Evolutionary conservation across 1,140 invertebrate genomes (phyloP), one percentile per base, ranked within the genome.

Genomic region (Zaprionus camerounensis): DNA sequence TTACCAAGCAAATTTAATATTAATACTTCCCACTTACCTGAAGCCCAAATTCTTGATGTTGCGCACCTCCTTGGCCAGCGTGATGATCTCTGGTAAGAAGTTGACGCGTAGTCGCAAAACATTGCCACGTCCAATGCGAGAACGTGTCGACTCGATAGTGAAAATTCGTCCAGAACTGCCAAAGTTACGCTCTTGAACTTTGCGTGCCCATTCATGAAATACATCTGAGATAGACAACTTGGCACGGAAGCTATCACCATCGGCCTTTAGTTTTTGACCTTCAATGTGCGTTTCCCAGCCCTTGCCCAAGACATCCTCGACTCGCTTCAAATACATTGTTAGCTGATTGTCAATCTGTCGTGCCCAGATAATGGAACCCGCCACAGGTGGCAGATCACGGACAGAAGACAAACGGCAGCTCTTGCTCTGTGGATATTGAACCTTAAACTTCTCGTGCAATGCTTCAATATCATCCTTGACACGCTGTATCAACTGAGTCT

Each of bases 231-330:
- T 99, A 81, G 99, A 98, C 3, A 99, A 93, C 93, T 99, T 99
- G 41, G 97, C 93, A 28, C 98, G 96, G 93, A 99, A 99, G 93
- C 98, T 99, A 83, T 99, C 99, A 12, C 98, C 98, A 93, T 99
- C 98, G 9, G 96, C 97, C 94, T 99, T 99, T 49, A 99, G 93
- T 92, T 99, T 99, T 92, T 99, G 98, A 57, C 99, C 99, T 93
- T 99, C 99, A 28, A 99, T 98, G 93, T 99, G 98, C 88, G 98
- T 99, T 93, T 99, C 98, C 99, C 99, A 99, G 36, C 98, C 98
- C 94, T 99, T 99, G 95, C 97, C 98, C 31, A 99, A 94, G 44
- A 99, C 98, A 94, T 99, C 98, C 94, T 99, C 99, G 5, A 99
- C 98, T 75, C 99, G 95, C 91, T 97, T 96, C 88, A 99, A 95